A percentile compares a stretch with the other conserved stretches of the same genome.
phyloP scores from a whole-genome alignment of 2,797 vertebrate species.

The Peromyscus nudipes region DNA sequence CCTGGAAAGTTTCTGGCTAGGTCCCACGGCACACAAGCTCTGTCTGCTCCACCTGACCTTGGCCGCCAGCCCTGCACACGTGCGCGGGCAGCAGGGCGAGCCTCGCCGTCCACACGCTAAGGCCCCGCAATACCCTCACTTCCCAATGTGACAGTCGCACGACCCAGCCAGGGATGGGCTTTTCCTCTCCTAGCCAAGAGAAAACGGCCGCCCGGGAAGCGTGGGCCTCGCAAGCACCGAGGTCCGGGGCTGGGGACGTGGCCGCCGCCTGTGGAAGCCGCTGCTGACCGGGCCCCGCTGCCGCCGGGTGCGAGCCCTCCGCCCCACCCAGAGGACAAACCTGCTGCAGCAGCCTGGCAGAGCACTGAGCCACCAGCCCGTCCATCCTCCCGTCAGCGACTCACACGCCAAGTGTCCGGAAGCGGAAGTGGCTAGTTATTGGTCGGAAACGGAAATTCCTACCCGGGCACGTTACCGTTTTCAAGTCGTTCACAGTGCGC shows the following conservation, averaged over 20 bases:
- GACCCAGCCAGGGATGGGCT: not conserved
- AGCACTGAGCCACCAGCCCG: slow-evolving; percentile 87
- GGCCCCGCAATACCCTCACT: not conserved
- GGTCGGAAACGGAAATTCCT: slow-evolving; percentile 69
- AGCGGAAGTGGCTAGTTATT: not conserved
- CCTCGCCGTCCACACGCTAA: not conserved
- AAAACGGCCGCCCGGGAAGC: not conserved
- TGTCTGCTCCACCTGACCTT: too few species aligned
- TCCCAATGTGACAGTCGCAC: not conserved
- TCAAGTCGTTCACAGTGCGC: rapidly evolving
- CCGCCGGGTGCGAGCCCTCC: rapidly evolving
- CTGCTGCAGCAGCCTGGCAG: slow-evolving; percentile 92
- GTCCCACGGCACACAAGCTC: not conserved
- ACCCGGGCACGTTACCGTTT: rapidly evolving
- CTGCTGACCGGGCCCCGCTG: rapidly evolving
- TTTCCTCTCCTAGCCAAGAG: not conserved
- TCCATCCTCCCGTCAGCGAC: slow-evolving; percentile 88
- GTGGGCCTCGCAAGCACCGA: not conserved
- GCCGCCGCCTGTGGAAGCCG: rapidly evolving
- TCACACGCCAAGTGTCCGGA: slow-evolving; percentile 58
- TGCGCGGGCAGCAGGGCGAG: not conserved
- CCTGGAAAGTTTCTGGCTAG: not conserved
- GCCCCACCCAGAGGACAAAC: slow-evolving; percentile 79
- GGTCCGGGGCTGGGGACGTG: not conserved
- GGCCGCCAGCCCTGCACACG: not conserved